Conservation (phyloP, 2,113 vertebrate genomes). For the Poeciliopsis turrubarensis region DNA sequence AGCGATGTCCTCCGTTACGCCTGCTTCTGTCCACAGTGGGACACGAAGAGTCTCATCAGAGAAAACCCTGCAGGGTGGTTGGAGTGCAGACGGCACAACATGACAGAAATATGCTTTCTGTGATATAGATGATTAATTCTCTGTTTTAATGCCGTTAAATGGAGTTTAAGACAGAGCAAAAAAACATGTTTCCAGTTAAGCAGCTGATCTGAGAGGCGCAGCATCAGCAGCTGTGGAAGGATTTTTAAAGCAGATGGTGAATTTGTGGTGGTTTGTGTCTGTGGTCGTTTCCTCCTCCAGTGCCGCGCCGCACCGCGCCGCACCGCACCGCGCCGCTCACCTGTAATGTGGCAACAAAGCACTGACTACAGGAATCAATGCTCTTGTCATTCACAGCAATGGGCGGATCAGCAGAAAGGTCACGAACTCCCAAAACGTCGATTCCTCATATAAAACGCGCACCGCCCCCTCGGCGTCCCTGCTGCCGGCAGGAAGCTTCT, state of each 20-base stretch:
- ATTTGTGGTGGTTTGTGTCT: neutral
- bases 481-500: constrained; percentile 4
- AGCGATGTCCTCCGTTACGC: constrained; percentile 30
- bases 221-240: neutral
- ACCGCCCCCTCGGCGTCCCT: neutral
- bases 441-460: constrained; percentile 58
- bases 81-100: neutral
- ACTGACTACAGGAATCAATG: constrained; percentile 50
- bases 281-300: constrained; percentile 12
- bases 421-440: constrained; percentile 52
- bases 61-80: constrained; percentile 20
- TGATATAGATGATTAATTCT: constrained; percentile 35
- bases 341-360: constrained; percentile 60
- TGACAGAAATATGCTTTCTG: constrained; percentile 29
- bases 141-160: neutral
- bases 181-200: neutral
- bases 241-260: neutral
- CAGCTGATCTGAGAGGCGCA: neutral
- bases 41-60: constrained; percentile 31
- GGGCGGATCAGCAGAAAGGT: constrained; percentile 72
- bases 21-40: constrained; percentile 28
- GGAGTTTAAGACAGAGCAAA: neutral
- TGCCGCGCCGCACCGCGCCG: neutral
- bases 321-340: constrained; percentile 10
- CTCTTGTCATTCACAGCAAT: constrained; percentile 71